phyloP scores from a whole-genome alignment of 2,113 vertebrate species.

The Cryptotis parvus region DNA sequence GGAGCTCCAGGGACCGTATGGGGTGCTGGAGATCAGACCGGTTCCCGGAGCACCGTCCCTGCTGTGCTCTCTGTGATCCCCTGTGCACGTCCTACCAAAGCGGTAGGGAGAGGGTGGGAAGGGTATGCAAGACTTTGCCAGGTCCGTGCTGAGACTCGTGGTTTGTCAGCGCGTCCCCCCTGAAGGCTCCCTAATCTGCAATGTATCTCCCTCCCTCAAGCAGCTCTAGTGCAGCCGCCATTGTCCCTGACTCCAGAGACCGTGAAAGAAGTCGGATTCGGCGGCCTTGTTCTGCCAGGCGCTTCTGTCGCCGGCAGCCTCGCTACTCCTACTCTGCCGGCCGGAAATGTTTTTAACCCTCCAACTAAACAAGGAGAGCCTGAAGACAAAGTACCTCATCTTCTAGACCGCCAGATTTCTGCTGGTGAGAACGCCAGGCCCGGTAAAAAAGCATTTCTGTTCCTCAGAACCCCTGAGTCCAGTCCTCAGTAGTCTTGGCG shows the following conservation, averaged over 20 bases:
- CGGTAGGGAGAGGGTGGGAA: neutral
- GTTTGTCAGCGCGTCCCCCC: no score
- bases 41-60: no score
- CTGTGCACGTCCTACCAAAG: neutral
- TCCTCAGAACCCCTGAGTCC: neutral
- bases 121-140: neutral
- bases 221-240: slow-evolving; percentile 93
- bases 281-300: slow-evolving; percentile 92
- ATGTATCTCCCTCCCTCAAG: slow-evolving; percentile 66
- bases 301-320: slow-evolving; percentile 87
- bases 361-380: slow-evolving; percentile 86
- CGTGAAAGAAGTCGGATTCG: slow-evolving; percentile 93
- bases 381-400: slow-evolving; percentile 91
- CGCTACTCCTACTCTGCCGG: slow-evolving; percentile 88
- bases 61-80: no score
- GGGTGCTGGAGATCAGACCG: no score
- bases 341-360: slow-evolving; percentile 93
- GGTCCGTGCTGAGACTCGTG: no score
- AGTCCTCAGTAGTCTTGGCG: neutral
- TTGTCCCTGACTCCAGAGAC: slow-evolving; percentile 91
- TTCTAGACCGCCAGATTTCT: slow-evolving; percentile 90
- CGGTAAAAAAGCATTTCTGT: slow-evolving; percentile 84
- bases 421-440: slow-evolving; percentile 91
- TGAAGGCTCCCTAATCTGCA: slow-evolving; percentile 38
- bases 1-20: no score